Evolutionary conservation across 2,797 vertebrate genomes (phyloP).

Genomic region (Catostomus latipinnis): DNA sequence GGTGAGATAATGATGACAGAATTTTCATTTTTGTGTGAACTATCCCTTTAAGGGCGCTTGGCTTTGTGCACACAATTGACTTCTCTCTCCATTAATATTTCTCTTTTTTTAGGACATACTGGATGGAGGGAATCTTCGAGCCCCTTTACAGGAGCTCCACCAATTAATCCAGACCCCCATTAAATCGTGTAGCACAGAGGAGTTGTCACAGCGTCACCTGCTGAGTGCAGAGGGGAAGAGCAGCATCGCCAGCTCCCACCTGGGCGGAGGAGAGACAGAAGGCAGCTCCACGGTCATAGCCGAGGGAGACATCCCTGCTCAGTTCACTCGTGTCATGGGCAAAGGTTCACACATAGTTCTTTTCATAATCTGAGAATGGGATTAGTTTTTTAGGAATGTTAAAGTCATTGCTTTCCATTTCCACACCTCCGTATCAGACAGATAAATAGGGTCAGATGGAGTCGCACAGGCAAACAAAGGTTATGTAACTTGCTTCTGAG

Average conservation of each 20-base stretch:
- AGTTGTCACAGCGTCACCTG: slow-evolving; percentile 80
- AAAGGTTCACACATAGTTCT: slow-evolving; percentile 83
- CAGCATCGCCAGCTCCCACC: slow-evolving; percentile 79
- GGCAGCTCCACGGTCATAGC: slow-evolving; percentile 80
- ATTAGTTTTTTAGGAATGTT: slow-evolving; percentile 12
- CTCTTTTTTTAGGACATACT: slow-evolving; percentile 85
- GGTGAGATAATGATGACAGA: too few species aligned
- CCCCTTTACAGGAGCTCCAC: slow-evolving; percentile 93
- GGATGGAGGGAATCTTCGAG: slow-evolving; percentile 90
- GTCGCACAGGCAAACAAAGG: neutral
- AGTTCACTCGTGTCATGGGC: slow-evolving; percentile 98
- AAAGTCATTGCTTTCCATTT: neutral
- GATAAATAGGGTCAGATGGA: slow-evolving; percentile 1
- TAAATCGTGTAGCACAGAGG: slow-evolving; percentile 84
- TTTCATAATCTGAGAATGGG: neutral
- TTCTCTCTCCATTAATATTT: too few species aligned
- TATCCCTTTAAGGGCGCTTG: too few species aligned
- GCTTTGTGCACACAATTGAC: too few species aligned
- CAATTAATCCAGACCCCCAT: slow-evolving; percentile 98
- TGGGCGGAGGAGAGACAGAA: slow-evolving; percentile 87
- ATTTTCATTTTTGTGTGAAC: too few species aligned
- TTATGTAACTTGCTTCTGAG: neutral
- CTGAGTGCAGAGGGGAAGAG: slow-evolving; percentile 77
- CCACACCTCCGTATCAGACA: neutral
- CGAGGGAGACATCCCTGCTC: slow-evolving; percentile 91